phyloP scores from a whole-genome alignment of 2,113 vertebrate species.

The Ceuthmochares aereus region DNA sequence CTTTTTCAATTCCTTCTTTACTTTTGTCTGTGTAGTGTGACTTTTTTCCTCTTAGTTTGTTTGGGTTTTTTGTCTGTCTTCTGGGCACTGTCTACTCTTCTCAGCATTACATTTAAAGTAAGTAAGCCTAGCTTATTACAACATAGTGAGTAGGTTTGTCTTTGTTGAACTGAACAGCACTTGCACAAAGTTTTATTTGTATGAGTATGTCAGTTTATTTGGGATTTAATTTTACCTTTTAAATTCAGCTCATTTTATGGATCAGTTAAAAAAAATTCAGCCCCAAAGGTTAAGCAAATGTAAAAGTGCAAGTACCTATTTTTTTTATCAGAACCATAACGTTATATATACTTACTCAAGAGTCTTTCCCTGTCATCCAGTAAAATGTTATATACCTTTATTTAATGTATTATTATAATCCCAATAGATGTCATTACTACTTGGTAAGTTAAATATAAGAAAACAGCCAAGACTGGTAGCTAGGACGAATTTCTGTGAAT shows the following conservation, averaged over 20 bases:
- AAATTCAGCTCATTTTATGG: background rate
- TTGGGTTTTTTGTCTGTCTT: background rate
- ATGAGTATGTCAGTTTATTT: background rate
- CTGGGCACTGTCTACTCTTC: background rate
- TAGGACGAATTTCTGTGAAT: background rate
- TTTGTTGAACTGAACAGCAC: background rate
- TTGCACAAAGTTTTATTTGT: background rate
- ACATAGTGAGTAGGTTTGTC: background rate
- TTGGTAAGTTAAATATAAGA: background rate
- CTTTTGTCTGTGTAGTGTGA: background rate
- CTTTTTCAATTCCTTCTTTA: background rate
- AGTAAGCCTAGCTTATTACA: background rate
- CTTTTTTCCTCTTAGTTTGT: background rate
- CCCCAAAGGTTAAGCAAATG: background rate
- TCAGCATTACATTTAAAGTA: background rate
- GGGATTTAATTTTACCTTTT: background rate
- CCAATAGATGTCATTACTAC: background rate
- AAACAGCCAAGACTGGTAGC: background rate
- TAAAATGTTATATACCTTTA: background rate
- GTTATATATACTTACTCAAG: rapidly evolving
- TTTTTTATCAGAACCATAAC: background rate
- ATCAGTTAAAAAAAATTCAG: background rate
- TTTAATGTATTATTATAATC: background rate
- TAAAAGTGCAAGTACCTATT: background rate
- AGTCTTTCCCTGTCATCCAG: background rate